Percentiles rank a stretch among this genome's conserved stretches.
Conservation (phyloP, 2,888 invertebrate genomes). For the Cerastis leucographa region DNA sequence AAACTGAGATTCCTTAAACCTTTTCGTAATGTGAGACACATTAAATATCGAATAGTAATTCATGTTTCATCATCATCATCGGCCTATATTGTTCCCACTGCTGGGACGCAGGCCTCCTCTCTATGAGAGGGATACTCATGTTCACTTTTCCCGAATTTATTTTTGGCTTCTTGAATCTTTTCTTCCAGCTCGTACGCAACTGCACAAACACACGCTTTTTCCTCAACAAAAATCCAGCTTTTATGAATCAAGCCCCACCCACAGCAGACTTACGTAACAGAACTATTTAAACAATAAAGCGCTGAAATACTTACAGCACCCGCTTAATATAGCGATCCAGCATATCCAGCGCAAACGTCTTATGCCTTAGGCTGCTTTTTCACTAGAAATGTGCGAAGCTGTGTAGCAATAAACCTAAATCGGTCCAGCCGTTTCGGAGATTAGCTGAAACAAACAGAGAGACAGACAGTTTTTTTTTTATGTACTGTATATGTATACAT, state of each 20-base stretch:
- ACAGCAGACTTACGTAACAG: constrained; percentile 51
- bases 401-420: not conserved
- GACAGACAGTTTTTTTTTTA: no score
- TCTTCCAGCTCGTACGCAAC: not conserved
- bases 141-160: not conserved
- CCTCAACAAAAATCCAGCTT: constrained; percentile 4
- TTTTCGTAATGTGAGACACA: no score
- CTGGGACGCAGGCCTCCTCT: no score
- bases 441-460: no score
- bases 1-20: not conserved
- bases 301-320: constrained; percentile 36
- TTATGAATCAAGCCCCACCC: constrained; percentile 59
- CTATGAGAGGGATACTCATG: no score
- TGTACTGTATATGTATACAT: no score
- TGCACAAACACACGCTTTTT: not conserved
- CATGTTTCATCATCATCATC: no score
- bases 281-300: constrained; percentile 50
- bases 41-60: not conserved
- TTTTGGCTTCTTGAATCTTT: not conserved
- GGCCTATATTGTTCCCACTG: no score
- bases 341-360: constrained; percentile 28
- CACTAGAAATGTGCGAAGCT: not conserved
- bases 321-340: constrained; percentile 21
- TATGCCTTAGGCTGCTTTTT: not conserved
- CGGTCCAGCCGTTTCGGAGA: no score